phyloP scores from a whole-genome alignment of 2,888 invertebrate genomes.

The Ferdinandea cuprea region DNA sequence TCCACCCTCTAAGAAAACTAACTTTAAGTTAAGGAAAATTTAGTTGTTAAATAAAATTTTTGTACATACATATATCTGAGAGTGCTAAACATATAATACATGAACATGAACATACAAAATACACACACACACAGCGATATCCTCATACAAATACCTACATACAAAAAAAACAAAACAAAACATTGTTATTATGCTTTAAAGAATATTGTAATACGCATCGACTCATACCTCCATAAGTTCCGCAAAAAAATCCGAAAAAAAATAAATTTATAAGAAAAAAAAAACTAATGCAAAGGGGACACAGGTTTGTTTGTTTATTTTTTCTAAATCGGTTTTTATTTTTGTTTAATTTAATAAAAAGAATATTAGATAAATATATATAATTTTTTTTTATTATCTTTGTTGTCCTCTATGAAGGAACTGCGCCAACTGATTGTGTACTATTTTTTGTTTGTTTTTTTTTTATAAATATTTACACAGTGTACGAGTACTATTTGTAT shows the following conservation, averaged over 20 bases:
- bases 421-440: slow-evolving; percentile 47
- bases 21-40: slow-evolving; percentile 30
- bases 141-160: slow-evolving; percentile 28
- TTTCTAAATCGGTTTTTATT: neutral
- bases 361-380: too few relatives aligned
- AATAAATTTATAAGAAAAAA: neutral
- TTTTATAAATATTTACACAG: slow-evolving; percentile 16
- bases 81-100: slow-evolving; percentile 54
- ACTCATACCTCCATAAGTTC: slow-evolving; percentile 72
- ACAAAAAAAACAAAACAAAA: too few relatives aligned
- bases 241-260: slow-evolving; percentile 23
- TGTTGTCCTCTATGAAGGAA: slow-evolving; percentile 32
- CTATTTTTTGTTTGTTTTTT: too few relatives aligned
- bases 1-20: slow-evolving; percentile 6
- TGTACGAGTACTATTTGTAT: slow-evolving; percentile 46
- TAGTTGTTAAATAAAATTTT: slow-evolving; percentile 45
- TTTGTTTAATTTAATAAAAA: slow-evolving; percentile 3
- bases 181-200: too few relatives aligned
- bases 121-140: slow-evolving; percentile 39
- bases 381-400: slow-evolving; percentile 6
- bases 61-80: slow-evolving; percentile 55
- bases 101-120: slow-evolving; percentile 9
- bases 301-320: slow-evolving; percentile 12
- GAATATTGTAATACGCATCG: slow-evolving; percentile 43
- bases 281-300: slow-evolving; percentile 3